Base-by-base conservation (phyloP, 2,888 invertebrate genomes). In the Stramonita haemastoma region DNA sequence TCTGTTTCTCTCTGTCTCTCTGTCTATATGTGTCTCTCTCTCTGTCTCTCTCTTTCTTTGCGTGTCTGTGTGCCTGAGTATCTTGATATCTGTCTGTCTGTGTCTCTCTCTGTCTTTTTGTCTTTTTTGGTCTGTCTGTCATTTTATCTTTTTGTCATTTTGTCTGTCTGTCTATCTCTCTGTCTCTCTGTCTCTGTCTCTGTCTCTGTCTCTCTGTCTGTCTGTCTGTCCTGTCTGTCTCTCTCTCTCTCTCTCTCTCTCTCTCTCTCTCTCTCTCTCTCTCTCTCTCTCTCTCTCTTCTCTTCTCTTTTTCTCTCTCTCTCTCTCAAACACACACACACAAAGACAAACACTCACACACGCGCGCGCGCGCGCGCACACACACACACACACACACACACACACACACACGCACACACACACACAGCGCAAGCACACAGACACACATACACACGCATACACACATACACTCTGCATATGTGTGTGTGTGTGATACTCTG, bases 301-400 rank as follows among this genome's bases (percentile, higher is more conserved):
- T 11, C 19, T 19, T 60, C 19, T 11, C 19, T 60, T 66, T 6
- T 17, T 13, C 26, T 26, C 26, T 66, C 66, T 66, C 26, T 11
- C 19, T 19, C 60, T 60, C 19, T 11, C 19, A n/a, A n/a, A n/a
- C n/a, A n/a, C n/a, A n/a, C n/a, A n/a, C n/a, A n/a, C n/a, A n/a
- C n/a, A n/a, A n/a, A n/a, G n/a, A n/a, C n/a, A n/a, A n/a, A n/a
- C n/a, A n/a, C n/a, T n/a, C n/a, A n/a, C n/a, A n/a, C n/a, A n/a
- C n/a, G n/a, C n/a, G n/a, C n/a, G n/a, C n/a, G n/a, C n/a, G n/a
- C n/a, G n/a, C n/a, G n/a, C 77, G n/a, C 77, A 77, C 77, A 17
- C 77, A 77, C 77, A 77, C 77, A 77, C 77, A 77, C 11, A 77
- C n/a, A n/a, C 77, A 77, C n/a, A n/a, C 77, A n/a, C n/a, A 77